Conservation (phyloP, 2,888 invertebrate genomes). For the Tupiocoris notatus region DNA sequence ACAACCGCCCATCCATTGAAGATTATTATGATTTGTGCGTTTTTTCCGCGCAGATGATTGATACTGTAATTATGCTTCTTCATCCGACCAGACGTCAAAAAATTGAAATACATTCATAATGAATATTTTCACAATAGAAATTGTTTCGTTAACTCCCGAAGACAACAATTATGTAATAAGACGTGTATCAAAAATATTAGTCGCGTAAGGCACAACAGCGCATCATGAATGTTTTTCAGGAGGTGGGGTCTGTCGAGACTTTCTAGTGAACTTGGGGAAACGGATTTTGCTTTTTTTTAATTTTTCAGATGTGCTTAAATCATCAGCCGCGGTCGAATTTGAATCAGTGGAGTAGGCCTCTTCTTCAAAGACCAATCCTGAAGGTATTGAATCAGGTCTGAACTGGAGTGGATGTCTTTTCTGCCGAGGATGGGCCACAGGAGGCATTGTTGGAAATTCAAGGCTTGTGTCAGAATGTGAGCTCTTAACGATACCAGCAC, state of each 20-base stretch:
- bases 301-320: conserved; percentile 43
- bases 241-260: conserved; percentile 46
- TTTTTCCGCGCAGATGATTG: too few relatives aligned
- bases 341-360: conserved; percentile 69
- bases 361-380: conserved; percentile 57
- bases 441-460: conserved; percentile 46
- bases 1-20: too few relatives aligned
- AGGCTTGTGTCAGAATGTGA: conserved; percentile 47
- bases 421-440: conserved; percentile 51
- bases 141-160: too few relatives aligned
- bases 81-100: too few relatives aligned
- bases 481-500: conserved; percentile 39
- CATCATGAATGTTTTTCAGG: conserved; percentile 45
- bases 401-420: conserved; percentile 47
- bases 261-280: conserved; percentile 48
- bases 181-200: too few relatives aligned
- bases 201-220: not conserved
- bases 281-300: conserved; percentile 47
- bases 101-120: too few relatives aligned
- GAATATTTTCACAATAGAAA: too few relatives aligned
- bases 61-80: too few relatives aligned
- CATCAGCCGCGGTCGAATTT: conserved; percentile 55
- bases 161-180: too few relatives aligned
- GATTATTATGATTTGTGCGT: too few relatives aligned
- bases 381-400: conserved; percentile 50